Conservation (phyloP, 2,888 invertebrate species). For the Petrolisthes cinctipes region DNA sequence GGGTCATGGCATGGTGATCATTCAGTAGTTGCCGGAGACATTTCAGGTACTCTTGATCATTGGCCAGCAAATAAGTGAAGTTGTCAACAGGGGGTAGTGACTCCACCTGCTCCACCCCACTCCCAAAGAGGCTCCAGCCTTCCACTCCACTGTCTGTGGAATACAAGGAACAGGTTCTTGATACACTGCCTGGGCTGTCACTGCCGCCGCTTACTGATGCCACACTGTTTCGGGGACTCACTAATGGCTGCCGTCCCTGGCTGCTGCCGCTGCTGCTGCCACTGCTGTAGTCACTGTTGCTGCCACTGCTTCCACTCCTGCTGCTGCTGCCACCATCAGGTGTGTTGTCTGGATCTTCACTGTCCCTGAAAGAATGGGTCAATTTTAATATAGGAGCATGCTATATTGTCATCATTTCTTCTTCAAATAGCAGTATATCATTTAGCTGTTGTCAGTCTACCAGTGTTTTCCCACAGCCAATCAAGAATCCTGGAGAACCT, state of each 20-base stretch:
- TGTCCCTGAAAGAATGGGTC: neutral
- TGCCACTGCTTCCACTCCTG: neutral
- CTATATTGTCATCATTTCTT: too few relatives aligned
- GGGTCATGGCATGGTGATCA: constrained; percentile 37
- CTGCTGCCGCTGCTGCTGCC: neutral
- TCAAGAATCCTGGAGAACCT: too few relatives aligned
- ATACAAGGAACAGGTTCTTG: neutral
- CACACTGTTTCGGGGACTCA: neutral
- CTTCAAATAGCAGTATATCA: too few relatives aligned
- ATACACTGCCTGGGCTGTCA: constrained; percentile 5
- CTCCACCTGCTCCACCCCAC: constrained; percentile 3
- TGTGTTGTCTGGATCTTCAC: neutral
- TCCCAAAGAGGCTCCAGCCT: neutral
- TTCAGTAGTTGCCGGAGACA: constrained; percentile 21
- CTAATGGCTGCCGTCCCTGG: neutral
- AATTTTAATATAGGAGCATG: too few relatives aligned
- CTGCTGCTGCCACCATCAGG: neutral
- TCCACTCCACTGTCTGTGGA: constrained; percentile 19
- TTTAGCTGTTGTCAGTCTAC: too few relatives aligned
- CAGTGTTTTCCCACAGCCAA: too few relatives aligned
- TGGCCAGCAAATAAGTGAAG: constrained; percentile 28
- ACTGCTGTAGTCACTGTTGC: neutral
- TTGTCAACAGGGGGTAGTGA: constrained; percentile 5
- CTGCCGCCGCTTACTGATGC: neutral
- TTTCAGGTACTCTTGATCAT: constrained; percentile 37